Base-by-base conservation (phyloP, 2,888 invertebrate species). In the Hemicrepidius hirtus region DNA sequence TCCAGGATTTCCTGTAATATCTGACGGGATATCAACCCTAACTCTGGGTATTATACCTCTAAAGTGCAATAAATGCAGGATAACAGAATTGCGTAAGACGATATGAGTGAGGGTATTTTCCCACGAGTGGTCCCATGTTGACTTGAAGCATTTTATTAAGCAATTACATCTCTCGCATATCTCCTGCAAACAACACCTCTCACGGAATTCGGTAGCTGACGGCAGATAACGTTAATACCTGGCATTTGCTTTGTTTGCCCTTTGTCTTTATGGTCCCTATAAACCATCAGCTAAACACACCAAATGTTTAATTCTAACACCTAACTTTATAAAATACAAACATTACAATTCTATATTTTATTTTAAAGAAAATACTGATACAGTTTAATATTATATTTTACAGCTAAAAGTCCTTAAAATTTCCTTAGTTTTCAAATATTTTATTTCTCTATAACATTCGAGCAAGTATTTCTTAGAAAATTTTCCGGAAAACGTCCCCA, bases 131-230 rank as follows among this genome's bases (percentile, higher is more conserved):
- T 67, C 60, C 69, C 65, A 57, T 74, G 73, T 74, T 74, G 73
- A 74, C 73, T 69, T 49, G 67, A 69, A 68, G 62, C 73, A 74
- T 69, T 74, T 74, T 74, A 74, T 74, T 74, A 65, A 74, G 73
- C 73, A 74, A 74, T 74, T 74, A 74, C 69, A 69, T 55, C 70
- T 55, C 70, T 70, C 66, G 62, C 73, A 69, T 74, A 74, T 74
- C 73, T 74, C 73, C 63, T 59, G 66, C 70, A 74, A 74, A 74
- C 73, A 74, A 65, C 68, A 69, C 69, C 73, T 73, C 69, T 73
- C 73, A 74, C 73, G 73, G 70, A 74, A 74, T 74, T 74, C 73
- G 73, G 73, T 74, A 74, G 73, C 73, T 74, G 63, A 74, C 73
- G 65, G 70, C 37, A 74, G 73, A 74, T 74, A 74, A 74, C 70